These are phyloP conservation scores for Enteromius mattozi DNA, from an alignment of 2,797 vertebrate genomes.

Conservation along the genomic window DNA sequence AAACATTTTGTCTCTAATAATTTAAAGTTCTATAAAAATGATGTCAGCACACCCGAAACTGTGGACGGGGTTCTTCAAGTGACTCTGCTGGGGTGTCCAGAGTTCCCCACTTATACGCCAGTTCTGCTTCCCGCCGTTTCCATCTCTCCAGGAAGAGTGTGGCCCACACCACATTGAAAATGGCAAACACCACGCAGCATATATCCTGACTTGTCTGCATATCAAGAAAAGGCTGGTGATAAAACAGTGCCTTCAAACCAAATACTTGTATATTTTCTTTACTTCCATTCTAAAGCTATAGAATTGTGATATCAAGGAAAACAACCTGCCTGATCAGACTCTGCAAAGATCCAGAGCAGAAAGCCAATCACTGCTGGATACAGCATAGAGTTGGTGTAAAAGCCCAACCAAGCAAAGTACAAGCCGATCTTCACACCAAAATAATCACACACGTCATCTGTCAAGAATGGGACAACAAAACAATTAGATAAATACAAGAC, in stretches of 20 bases:
- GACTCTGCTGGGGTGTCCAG: constrained; percentile 89
- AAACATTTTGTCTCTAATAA: neutral
- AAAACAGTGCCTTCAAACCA: neutral
- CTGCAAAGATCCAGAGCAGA: constrained; percentile 92
- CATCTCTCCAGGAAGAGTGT: constrained; percentile 96
- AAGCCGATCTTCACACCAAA: constrained; percentile 97
- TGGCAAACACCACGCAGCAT: constrained; percentile 93
- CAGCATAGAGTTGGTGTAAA: constrained; percentile 97
- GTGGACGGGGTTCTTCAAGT: constrained; percentile 92
- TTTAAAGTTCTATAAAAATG: neutral
- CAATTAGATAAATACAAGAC: neutral
- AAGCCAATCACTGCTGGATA: constrained; percentile 95
- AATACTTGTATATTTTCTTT: constrained; percentile 56
- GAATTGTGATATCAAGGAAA: constrained; percentile 5
- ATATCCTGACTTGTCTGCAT: constrained; percentile 93
- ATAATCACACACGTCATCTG: constrained; percentile 97
- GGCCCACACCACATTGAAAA: constrained; percentile 97
- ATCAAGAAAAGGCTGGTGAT: neutral
- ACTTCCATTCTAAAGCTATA: constrained; percentile 67
- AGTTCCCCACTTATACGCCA: constrained; percentile 96
- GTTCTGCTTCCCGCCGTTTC: constrained; percentile 92
- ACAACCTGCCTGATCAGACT: constrained; percentile 89
- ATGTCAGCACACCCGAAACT: constrained; percentile 84
- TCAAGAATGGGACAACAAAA: constrained; percentile 4
- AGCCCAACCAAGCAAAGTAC: constrained; percentile 98